Conservation (phyloP, 2,797 vertebrate genomes). For the Muraenolepis orangiensis region DNA sequence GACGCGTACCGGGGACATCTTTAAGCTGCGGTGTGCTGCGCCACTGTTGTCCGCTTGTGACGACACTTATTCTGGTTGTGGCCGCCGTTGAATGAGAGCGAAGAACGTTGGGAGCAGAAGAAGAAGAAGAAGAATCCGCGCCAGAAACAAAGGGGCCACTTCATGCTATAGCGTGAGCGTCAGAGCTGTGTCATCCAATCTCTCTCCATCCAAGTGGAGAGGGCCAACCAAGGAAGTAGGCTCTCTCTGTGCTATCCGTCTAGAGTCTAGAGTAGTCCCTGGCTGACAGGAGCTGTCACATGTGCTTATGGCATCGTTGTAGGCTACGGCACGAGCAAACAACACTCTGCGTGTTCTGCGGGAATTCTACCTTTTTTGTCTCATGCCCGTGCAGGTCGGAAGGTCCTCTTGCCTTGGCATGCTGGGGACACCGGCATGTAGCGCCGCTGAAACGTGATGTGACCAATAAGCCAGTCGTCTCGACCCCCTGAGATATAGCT, state of each 20-base stretch:
- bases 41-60: slow-evolving; percentile 23
- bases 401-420: slow-evolving; percentile 53
- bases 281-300: slow-evolving; percentile 56
- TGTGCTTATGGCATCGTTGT: slow-evolving; percentile 37
- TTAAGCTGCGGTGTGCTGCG: slow-evolving; percentile 35
- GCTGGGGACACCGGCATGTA: slow-evolving; percentile 41
- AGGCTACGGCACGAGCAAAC: slow-evolving; percentile 41
- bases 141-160: slow-evolving; percentile 56
- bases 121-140: slow-evolving; percentile 3
- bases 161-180: slow-evolving; percentile 64
- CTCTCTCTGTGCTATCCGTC: too few relatives aligned
- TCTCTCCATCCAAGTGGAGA: slow-evolving; percentile 13
- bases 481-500: slow-evolving; percentile 1
- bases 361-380: slow-evolving; percentile 39
- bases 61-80: slow-evolving; percentile 28
- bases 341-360: slow-evolving; percentile 29
- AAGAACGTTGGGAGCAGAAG: slow-evolving; percentile 20
- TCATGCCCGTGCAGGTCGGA: slow-evolving; percentile 59
- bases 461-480: slow-evolving; percentile 1
- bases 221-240: slow-evolving; percentile 27
- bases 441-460: slow-evolving; percentile 11
- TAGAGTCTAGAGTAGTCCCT: slow-evolving; percentile 1
- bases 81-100: slow-evolving; percentile 16
- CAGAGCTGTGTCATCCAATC: slow-evolving; percentile 44
- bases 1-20: slow-evolving; percentile 40